Base-by-base conservation (phyloP, 2,113 vertebrate genomes). In the Salvator merianae region DNA sequence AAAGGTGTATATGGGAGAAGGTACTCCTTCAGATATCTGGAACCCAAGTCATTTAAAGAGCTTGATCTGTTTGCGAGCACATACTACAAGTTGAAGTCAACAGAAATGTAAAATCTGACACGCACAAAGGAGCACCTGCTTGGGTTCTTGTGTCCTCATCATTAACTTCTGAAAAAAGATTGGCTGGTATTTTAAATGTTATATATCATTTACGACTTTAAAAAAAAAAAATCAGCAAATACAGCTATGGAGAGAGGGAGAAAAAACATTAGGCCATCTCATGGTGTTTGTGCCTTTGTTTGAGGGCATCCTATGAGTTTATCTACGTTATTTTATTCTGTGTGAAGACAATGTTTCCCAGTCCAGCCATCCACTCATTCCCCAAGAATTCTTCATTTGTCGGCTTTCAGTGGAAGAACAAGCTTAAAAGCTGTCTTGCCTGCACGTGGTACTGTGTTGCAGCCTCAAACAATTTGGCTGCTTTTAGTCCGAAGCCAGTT, bases 311-410 rank as follows among this genome's bases (percentile, higher is more conserved):
- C 76, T 72, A 53, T 50, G 53, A 86, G 77, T 88, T 89, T 47
- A 75, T 88, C 84, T 63, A 9, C 22, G 81, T 78, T 83, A 77
- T 84, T 93, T 89, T 86, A 84, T 24, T 88, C 59, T 73, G 86
- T 38, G 34, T 70, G 50, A 88, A 91, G 74, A 24, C 34, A 89
- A 50, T 4, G 77, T 85, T 82, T 87, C 76, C 84, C 84, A 89
- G 38, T 87, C 73, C 76, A 70, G 72, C 73, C 6, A 0, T 77
- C 34, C 74, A 81, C 32, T 24, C 38, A 16, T 90, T 72, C 12
- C 9, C 63, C 70, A 80, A 71, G 75, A 88, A 38, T 83, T 20
- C 50, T 75, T 86, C 62, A 78, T 65, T 85, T 89, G 47, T 20
- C 80, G 28, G 36, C 40, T 65, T 90, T 88, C 65, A 34, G 66